These are phyloP conservation scores for Ahaetulla prasina DNA, from an alignment of 2,113 vertebrate genomes.

Conservation along the genomic window DNA sequence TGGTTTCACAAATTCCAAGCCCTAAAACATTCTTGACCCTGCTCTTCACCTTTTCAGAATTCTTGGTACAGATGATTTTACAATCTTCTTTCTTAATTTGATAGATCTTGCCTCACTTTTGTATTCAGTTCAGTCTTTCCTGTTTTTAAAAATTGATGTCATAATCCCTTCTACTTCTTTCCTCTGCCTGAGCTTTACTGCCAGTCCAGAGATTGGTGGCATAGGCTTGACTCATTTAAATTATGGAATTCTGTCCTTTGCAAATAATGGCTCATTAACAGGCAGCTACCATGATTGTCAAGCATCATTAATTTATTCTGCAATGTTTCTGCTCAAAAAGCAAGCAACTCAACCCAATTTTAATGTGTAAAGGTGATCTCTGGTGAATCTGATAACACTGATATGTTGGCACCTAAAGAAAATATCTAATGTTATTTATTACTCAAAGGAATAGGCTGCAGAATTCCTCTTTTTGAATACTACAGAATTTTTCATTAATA, in stretches of 20 bases:
- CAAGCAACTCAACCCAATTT: not conserved
- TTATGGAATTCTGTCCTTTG: not conserved
- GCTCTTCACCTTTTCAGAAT: not conserved
- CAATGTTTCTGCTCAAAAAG: not conserved
- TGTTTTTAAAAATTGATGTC: not conserved
- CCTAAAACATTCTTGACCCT: not conserved
- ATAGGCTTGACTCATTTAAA: not conserved
- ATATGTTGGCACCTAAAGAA: not conserved
- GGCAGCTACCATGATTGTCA: not conserved
- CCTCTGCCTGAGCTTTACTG: not conserved
- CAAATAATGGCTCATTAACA: not conserved
- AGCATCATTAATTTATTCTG: not conserved
- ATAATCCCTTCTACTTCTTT: not conserved
- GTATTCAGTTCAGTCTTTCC: not conserved
- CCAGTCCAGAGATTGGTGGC: not conserved
- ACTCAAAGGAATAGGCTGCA: not conserved
- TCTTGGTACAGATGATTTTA: not conserved
- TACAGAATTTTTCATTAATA: not conserved
- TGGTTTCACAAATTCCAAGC: not conserved
- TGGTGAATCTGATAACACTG: not conserved
- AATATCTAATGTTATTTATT: not conserved
- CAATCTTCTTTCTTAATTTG: not conserved
- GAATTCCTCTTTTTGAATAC: not conserved
- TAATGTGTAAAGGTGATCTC: not conserved
- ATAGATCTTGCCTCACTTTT: not conserved